Evolutionary conservation across 2,888 invertebrate genomes (phyloP).

Genomic region (Drosophila mulleri): DNA sequence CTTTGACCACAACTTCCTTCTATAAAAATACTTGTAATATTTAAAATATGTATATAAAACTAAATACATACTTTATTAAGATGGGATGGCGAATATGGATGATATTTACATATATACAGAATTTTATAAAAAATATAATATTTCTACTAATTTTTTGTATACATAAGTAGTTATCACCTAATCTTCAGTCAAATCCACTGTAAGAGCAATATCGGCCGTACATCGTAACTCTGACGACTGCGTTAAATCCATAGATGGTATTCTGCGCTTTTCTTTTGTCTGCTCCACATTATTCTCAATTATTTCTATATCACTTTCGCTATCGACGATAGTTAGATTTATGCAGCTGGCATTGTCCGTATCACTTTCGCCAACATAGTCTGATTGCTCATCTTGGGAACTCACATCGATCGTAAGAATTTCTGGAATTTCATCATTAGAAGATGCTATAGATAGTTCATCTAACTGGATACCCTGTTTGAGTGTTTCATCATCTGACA

Average conservation of each 20-base stretch:
- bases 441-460: slow-evolving; percentile 39
- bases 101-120: no score
- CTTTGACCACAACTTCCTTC: neutral
- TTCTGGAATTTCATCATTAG: slow-evolving; percentile 40
- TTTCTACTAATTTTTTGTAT: neutral
- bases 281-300: slow-evolving; percentile 29
- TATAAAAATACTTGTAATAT: no score
- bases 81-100: neutral
- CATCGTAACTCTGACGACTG: neutral
- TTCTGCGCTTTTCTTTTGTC: neutral
- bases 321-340: slow-evolving; percentile 40
- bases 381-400: slow-evolving; percentile 46
- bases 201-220: slow-evolving; percentile 4
- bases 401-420: slow-evolving; percentile 70
- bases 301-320: slow-evolving; percentile 43
- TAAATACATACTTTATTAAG: no score
- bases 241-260: neutral
- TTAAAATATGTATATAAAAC: no score
- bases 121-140: no score
- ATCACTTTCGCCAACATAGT: slow-evolving; percentile 9
- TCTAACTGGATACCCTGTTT: neutral
- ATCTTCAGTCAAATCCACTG: slow-evolving; percentile 69
- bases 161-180: slow-evolving; percentile 26
- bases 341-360: slow-evolving; percentile 39
- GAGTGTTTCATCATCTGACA: slow-evolving; percentile 57